phyloP scores from a whole-genome alignment of 2,888 invertebrate species.

The Watsonalla binaria region DNA sequence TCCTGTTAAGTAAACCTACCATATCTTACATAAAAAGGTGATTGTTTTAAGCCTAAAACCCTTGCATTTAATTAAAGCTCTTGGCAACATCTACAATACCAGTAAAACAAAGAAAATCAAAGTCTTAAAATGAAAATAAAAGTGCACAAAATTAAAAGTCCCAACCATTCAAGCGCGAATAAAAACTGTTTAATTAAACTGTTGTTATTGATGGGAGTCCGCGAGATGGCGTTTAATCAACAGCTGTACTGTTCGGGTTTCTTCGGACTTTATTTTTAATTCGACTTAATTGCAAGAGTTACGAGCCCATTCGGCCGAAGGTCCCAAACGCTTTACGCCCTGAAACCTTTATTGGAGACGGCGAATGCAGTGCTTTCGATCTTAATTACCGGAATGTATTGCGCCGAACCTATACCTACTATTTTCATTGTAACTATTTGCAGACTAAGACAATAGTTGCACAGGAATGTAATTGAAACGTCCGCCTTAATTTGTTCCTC shows the following conservation, averaged over 20 bases:
- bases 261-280: constrained; percentile 71
- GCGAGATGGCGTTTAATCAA: constrained; percentile 76
- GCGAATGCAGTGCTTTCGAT: constrained; percentile 31
- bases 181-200: constrained; percentile 76
- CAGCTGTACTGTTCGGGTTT: constrained; percentile 48
- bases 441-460: constrained; percentile 54
- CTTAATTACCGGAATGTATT: constrained; percentile 45
- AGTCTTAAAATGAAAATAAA: constrained; percentile 62
- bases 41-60: no score
- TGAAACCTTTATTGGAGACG: constrained; percentile 48
- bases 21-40: no score
- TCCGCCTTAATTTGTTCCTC: constrained; percentile 66
- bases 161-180: constrained; percentile 63
- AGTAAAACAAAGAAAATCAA: constrained; percentile 49
- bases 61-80: no score
- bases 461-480: constrained; percentile 75
- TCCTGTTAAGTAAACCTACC: not conserved
- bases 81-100: no score
- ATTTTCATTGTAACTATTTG: constrained; percentile 24
- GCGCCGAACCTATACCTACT: constrained; percentile 12
- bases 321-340: constrained; percentile 53
- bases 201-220: constrained; percentile 75
- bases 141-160: constrained; percentile 59
- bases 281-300: constrained; percentile 72
- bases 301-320: constrained; percentile 52